phyloP scores from a whole-genome alignment of 2,113 vertebrate genomes.

The Nycticebus coucang region DNA sequence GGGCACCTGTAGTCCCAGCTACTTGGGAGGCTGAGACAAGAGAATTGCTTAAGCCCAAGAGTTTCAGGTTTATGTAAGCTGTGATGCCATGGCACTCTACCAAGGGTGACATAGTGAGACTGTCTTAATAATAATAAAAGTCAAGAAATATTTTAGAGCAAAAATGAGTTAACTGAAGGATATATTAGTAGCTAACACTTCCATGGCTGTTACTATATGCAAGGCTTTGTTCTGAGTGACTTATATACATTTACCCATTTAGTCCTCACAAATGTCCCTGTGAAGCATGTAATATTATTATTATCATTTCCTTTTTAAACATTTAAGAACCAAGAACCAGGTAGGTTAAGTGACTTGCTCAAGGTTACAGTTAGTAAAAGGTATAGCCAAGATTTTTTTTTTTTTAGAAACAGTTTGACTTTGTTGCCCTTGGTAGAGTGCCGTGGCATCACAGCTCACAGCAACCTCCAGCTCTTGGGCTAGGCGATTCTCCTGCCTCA shows the following conservation, averaged over 20 bases:
- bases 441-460: too few relatives aligned
- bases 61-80: too few relatives aligned
- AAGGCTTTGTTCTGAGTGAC: constrained; percentile 42
- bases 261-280: constrained; percentile 22
- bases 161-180: constrained; percentile 32
- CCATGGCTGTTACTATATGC: not conserved
- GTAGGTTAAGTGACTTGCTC: not conserved
- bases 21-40: too few relatives aligned
- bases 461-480: too few relatives aligned
- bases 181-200: constrained; percentile 22
- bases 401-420: too few relatives aligned
- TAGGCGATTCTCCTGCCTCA: too few relatives aligned
- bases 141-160: constrained; percentile 38
- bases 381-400: constrained; percentile 8
- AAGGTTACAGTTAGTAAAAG: constrained; percentile 45
- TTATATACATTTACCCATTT: constrained; percentile 25
- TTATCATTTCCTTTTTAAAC: constrained; percentile 50
- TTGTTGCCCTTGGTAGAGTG: too few relatives aligned
- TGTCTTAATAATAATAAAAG: not conserved
- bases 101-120: too few relatives aligned
- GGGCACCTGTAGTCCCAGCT: too few relatives aligned
- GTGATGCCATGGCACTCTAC: too few relatives aligned
- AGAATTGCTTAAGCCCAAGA: too few relatives aligned
- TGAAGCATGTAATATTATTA: not conserved
- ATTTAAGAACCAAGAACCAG: constrained; percentile 41